phyloP scores from a whole-genome alignment of 2,113 vertebrate species.

The Ramphastos sulfuratus region DNA sequence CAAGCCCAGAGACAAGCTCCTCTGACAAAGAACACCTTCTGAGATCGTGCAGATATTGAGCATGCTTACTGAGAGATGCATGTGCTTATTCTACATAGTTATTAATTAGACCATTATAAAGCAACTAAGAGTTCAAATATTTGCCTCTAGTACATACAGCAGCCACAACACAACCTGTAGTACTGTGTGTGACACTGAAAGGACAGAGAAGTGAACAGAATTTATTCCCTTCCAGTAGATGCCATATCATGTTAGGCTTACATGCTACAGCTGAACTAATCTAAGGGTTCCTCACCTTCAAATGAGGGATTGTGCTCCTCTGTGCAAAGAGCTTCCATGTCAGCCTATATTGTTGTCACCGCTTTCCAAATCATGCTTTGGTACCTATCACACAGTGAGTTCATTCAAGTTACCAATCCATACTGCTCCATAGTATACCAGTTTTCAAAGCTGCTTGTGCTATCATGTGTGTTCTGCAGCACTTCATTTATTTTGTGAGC shows the following conservation, averaged over 20 bases:
- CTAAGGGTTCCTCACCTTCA: not conserved
- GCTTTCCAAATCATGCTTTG: not conserved
- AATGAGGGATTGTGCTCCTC: not conserved
- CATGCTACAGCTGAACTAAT: not conserved
- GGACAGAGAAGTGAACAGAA: not conserved
- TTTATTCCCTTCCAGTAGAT: not conserved
- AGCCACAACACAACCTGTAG: too few relatives aligned
- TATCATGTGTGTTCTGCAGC: not conserved
- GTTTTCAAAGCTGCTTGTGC: not conserved
- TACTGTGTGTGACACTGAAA: not conserved
- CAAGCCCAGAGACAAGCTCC: not conserved
- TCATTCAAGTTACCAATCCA: not conserved
- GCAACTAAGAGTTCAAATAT: rapidly evolving
- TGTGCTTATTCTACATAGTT: not conserved
- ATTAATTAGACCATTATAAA: not conserved
- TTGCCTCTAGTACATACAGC: not conserved
- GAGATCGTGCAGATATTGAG: not conserved
- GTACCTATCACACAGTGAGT: not conserved
- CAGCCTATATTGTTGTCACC: not conserved
- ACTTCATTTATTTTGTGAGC: not conserved
- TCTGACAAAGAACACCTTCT: rapidly evolving
- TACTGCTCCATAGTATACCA: not conserved
- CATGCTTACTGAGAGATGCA: rapidly evolving
- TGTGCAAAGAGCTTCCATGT: rapidly evolving
- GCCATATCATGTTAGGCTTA: rapidly evolving